These are phyloP conservation scores for Origma solitaria DNA, from an alignment of 2,113 vertebrate species.

Conservation along the genomic window DNA sequence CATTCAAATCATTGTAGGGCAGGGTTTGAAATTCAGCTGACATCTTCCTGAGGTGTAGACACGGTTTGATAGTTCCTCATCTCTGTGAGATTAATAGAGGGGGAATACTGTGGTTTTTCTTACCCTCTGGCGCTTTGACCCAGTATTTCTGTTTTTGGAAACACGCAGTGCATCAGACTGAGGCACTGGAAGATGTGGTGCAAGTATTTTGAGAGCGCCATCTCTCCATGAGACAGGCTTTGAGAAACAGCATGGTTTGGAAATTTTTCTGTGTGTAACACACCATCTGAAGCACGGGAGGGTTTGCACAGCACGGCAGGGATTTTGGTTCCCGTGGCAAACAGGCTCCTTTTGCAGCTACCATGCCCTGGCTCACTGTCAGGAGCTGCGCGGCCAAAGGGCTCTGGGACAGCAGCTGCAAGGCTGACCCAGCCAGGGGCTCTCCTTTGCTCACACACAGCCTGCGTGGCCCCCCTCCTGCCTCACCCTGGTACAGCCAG, in stretches of 20 bases:
- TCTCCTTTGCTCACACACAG: not conserved
- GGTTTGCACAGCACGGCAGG: not conserved
- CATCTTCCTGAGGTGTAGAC: not conserved
- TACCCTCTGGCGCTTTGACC: not conserved
- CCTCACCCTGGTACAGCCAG: not conserved
- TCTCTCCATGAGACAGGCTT: not conserved
- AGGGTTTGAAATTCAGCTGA: not conserved
- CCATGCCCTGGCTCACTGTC: not conserved
- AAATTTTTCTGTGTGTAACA: not conserved
- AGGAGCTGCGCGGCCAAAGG: not conserved
- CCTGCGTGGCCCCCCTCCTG: not conserved
- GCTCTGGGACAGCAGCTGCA: not conserved
- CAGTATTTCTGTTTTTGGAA: not conserved
- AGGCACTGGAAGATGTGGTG: not conserved
- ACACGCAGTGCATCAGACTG: not conserved
- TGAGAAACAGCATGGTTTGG: not conserved
- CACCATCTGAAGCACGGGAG: fast-evolving
- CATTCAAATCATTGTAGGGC: not conserved
- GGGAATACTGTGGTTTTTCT: not conserved
- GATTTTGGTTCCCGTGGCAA: not conserved
- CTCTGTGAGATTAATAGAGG: not conserved
- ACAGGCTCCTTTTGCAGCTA: not conserved
- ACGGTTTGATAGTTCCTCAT: not conserved
- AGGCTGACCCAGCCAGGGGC: not conserved
- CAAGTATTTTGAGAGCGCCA: not conserved